Base-by-base conservation (phyloP, 2,113 vertebrate genomes). In the Amia ocellicauda region DNA sequence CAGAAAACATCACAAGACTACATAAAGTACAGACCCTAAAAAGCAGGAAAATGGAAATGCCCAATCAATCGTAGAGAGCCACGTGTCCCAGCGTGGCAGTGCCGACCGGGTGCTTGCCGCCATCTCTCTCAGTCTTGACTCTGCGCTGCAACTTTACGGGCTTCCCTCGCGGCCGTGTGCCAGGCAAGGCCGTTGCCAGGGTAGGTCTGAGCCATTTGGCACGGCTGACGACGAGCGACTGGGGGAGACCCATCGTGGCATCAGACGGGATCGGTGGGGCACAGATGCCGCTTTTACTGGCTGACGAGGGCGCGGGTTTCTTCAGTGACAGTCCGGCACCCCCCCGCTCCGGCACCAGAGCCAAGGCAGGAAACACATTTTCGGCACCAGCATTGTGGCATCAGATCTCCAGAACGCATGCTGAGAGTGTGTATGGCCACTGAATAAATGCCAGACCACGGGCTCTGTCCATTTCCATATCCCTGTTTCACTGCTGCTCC, bases 201-300 rank as follows among this genome's bases (percentile, higher is more conserved):
- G 41, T 27, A 14, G 17, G 4, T 27, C 19, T 13, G n/a, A 49
- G 23, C 7, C 7, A 29, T 27, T 29, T 52, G 63, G 36, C 56
- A 58, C 10, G 29, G 13, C 53, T 28, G 24, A 13, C 31, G 53
- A 31, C 36, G 17, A 13, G 47, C 22, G 62, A 17, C 9, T 23
- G 62, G 2, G 52, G 51, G 40, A 51, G 31, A 47, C n/a, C 53
- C 14, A 53, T 47, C 31, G 19, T 36, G 11, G 27, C 52, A 56
- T 41, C 62, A 57, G 62, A 41, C 62, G 23, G 62, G 53, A 43
- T 3, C 19, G 14, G n/a, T 19, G 41, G 28, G 57, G 53, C 53
- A 43, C 41, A 49, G 55, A 65, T 28, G 24, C 45, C 29, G 13
- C 43, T 27, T 11, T 62, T 40, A 36, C 5, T 36, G 31, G 5